These are phyloP conservation scores for Heterotilapia buettikoferi DNA, from an alignment of 2,113 vertebrate species.

Conservation along the genomic window DNA sequence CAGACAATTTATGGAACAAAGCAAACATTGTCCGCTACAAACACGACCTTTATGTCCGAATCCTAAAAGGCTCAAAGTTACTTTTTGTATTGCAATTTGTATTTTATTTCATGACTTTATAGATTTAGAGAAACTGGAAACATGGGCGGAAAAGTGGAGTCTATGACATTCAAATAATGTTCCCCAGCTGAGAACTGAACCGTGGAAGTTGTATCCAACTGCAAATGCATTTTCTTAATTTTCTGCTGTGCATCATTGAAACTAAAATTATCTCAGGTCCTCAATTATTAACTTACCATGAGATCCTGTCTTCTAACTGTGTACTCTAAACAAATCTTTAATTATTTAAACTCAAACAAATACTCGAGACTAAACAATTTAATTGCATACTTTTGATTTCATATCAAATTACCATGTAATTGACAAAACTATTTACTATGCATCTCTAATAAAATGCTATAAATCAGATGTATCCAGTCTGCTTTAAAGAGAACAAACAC, in stretches of 20 bases:
- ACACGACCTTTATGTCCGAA: too few relatives aligned
- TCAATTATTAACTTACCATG: accelerated
- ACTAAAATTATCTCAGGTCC: background rate
- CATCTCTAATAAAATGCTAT: too few relatives aligned
- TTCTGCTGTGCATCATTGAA: background rate
- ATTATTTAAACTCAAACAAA: background rate
- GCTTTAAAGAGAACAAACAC: background rate
- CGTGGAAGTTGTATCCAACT: background rate
- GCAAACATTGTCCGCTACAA: background rate
- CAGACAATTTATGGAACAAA: background rate
- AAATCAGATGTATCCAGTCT: background rate
- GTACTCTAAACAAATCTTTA: background rate
- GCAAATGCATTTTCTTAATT: background rate
- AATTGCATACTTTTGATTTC: background rate
- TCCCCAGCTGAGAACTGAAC: background rate
- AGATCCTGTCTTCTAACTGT: background rate
- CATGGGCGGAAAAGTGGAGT: background rate
- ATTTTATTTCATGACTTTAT: background rate
- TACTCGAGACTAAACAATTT: accelerated
- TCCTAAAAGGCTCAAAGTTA: background rate
- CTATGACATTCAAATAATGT: background rate
- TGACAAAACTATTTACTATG: background rate
- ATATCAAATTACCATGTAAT: background rate
- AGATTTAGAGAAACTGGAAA: background rate
- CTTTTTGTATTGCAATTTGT: background rate